Evolutionary conservation across 2,113 vertebrate species (phyloP).

Genomic region (Carlito syrichta): DNA sequence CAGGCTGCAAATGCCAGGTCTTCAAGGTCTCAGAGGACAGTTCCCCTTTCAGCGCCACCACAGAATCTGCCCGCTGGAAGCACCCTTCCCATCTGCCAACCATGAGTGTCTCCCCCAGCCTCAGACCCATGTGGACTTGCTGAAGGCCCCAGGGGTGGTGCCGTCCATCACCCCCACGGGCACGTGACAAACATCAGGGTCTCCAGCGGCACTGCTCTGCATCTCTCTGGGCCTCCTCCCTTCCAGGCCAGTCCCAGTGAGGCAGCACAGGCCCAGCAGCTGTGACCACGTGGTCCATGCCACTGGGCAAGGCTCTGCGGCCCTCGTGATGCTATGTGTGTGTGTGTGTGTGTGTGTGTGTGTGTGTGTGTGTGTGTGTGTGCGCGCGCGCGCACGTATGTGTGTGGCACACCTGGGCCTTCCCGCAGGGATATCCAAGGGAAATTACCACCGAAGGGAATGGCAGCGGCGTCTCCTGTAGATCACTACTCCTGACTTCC

Average conservation of each 20-base stretch:
- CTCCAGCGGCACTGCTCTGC: background rate
- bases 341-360: no score
- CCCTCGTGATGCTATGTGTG: background rate
- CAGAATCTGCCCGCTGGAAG: background rate
- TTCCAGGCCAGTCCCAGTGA: background rate
- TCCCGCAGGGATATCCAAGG: background rate
- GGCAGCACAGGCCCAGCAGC: background rate
- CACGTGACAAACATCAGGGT: background rate
- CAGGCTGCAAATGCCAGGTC: background rate
- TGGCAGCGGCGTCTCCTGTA: background rate
- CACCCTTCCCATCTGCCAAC: background rate
- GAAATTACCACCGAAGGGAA: background rate
- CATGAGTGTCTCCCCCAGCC: background rate
- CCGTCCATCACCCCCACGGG: background rate
- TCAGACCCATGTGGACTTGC: background rate
- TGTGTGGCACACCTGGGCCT: background rate
- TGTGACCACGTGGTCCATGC: background rate
- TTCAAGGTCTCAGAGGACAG: background rate
- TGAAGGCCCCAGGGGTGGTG: rapidly evolving
- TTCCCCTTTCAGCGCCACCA: background rate
- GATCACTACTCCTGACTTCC: constrained; percentile 14
- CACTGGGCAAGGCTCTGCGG: background rate
- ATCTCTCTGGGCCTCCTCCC: background rate
- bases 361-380: no score
- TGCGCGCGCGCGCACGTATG: no score